A percentile compares a stretch with the other conserved stretches of the same genome.
phyloP scores from a whole-genome alignment of 2,888 invertebrate species.

The Cotesia congregata region DNA sequence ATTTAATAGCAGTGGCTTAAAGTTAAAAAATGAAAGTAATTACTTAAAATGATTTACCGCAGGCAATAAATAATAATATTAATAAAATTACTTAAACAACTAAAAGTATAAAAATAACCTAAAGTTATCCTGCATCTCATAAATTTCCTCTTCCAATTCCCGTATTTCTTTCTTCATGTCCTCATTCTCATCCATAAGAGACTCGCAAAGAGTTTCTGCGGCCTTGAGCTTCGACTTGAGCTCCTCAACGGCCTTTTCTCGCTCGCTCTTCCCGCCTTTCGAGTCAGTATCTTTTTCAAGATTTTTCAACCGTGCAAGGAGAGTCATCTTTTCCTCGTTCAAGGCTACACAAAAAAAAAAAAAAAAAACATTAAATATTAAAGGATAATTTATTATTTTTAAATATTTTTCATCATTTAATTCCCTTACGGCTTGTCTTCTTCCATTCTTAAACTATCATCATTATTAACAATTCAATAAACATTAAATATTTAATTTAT shows the following conservation, averaged over 20 bases:
- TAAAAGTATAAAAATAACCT: constrained; percentile 70
- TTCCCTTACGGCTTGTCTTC: neutral
- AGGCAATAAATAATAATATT: neutral
- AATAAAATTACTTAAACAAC: neutral
- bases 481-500: neutral
- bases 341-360: constrained; percentile 51
- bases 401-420: constrained; percentile 13
- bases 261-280: constrained; percentile 59
- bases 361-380: constrained; percentile 4
- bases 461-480: constrained; percentile 3
- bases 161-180: constrained; percentile 93
- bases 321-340: constrained; percentile 70
- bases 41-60: constrained; percentile 3
- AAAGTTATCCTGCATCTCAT: constrained; percentile 98
- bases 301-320: constrained; percentile 70
- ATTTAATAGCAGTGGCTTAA: constrained; percentile 30
- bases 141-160: constrained; percentile 96
- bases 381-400: neutral
- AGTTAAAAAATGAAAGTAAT: neutral
- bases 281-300: constrained; percentile 61
- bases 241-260: constrained; percentile 71
- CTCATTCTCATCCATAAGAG: constrained; percentile 96
- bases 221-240: constrained; percentile 87
- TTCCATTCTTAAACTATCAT: constrained; percentile 10
- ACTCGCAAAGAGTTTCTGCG: constrained; percentile 92